These are phyloP conservation scores for Tapera naevia DNA, from an alignment of 2,797 vertebrate species.

Conservation along the genomic window DNA sequence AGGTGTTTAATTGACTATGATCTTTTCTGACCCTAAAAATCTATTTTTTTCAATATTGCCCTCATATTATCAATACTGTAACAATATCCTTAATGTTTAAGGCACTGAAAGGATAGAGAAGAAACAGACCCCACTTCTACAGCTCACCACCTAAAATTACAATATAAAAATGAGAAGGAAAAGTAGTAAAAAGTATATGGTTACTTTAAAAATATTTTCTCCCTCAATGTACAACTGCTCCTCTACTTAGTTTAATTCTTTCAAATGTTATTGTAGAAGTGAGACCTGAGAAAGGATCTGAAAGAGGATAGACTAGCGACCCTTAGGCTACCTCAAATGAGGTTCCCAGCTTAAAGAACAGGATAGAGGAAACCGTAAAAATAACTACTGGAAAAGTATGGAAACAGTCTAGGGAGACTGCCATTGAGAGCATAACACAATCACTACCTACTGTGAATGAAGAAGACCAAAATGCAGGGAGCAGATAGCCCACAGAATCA, in stretches of 20 bases:
- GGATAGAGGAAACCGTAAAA: not conserved
- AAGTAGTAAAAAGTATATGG: constrained; percentile 60
- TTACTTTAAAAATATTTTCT: constrained; percentile 68
- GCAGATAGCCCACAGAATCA: not conserved
- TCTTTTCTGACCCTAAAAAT: constrained; percentile 14
- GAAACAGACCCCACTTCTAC: constrained; percentile 52
- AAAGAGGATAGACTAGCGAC: constrained; percentile 33
- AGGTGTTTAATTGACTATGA: not conserved
- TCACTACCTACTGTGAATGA: not conserved
- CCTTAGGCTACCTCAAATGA: constrained; percentile 13
- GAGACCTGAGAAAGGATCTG: constrained; percentile 29
- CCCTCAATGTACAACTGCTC: constrained; percentile 53
- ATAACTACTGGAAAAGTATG: constrained; percentile 3
- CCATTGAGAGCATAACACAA: not conserved
- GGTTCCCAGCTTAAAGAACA: not conserved
- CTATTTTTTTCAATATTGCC: not conserved
- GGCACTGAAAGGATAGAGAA: constrained; percentile 47
- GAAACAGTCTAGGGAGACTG: not conserved
- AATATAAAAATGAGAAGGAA: constrained; percentile 56
- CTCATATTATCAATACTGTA: constrained; percentile 37
- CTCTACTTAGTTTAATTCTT: constrained; percentile 53
- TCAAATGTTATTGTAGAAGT: constrained; percentile 44
- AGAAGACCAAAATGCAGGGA: not conserved
- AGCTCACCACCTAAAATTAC: constrained; percentile 64
- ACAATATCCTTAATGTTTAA: constrained; percentile 39